Evolutionary conservation across 1,140 invertebrate species (phyloP), one percentile per base, ranked within the genome.

Genomic region (Aphis gossypii): DNA sequence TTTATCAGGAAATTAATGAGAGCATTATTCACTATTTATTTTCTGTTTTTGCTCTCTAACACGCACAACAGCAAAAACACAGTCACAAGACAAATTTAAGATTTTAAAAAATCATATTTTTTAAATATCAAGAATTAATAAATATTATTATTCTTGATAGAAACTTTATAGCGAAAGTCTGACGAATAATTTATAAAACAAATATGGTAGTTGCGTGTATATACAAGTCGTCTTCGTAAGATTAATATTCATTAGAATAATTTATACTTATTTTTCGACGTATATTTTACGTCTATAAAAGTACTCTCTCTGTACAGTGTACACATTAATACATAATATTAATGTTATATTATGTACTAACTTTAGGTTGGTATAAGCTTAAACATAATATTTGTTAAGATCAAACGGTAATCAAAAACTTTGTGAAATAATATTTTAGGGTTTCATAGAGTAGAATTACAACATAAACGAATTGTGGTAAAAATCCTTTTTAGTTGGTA

Each of bases 361-460:
- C 30, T 20, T 87, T n/a, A 35, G 1, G 30, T 87, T 51, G n/a
- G 18, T 51, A 51, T 48, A 87, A 20, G 7, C 25, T 48, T 30
- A 35, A 46, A 87, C 30, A 87, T 87, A 46, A 46, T 35, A 87
- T 87, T 87, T 46, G 25, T 87, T 48, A 35, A 18, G 7, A 48
- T 51, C 38, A 38, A 88, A 88, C 54, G 46, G 87, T 88, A 88
- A 88, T 51, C 9, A 38, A 20, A 88, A 20, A 88, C 86, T 88
- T n/a, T 0, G 46, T 48, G 8, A 87, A 51, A 21, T 35, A 88
- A 51, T 35, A 51, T 88, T 88, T 88, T 54, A 88, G n/a, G 48
- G 87, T 54, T 88, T 88, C 87, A 38, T 51, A 35, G 46, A 35
- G 18, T 88, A 54, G 87, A 88, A 38, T 88, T 51, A 88, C 87